Evolutionary conservation across 2,113 vertebrate genomes (phyloP).

Genomic region (Apodemus sylvaticus): DNA sequence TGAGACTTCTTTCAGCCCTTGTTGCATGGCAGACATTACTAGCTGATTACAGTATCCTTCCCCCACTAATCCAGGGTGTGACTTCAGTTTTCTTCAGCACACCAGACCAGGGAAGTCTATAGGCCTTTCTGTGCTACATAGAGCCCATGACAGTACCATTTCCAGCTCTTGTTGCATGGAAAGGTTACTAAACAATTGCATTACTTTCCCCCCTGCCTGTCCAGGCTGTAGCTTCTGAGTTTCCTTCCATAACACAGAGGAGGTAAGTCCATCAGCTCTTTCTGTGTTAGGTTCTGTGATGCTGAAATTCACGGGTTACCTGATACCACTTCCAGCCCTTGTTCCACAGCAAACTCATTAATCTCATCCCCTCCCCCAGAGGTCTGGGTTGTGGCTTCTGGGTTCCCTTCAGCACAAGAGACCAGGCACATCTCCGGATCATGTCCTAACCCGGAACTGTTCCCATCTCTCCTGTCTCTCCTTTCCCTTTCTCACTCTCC

Average conservation of each 20-base stretch:
- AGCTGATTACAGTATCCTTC: neutral
- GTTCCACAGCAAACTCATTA: neutral
- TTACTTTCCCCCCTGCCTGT: no score
- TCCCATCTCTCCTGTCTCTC: neutral
- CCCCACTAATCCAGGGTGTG: neutral
- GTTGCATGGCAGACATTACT: neutral
- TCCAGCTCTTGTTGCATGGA: neutral
- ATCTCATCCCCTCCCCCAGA: neutral
- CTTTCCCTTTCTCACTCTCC: no score
- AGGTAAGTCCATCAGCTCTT: no score
- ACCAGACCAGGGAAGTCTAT: neutral
- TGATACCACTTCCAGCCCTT: neutral
- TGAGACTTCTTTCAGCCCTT: neutral
- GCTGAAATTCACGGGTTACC: neutral
- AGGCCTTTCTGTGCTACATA: fast-evolving
- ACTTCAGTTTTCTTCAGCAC: neutral
- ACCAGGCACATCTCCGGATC: neutral
- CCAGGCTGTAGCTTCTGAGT: neutral
- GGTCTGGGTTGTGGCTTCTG: neutral
- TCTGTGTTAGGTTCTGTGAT: neutral
- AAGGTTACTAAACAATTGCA: neutral
- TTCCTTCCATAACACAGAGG: neutral
- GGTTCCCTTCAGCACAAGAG: neutral
- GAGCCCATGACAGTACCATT: fast-evolving
- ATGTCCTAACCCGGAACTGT: neutral